Conservation (phyloP, 2,888 invertebrate genomes). For the Drosophila mercatorum region DNA sequence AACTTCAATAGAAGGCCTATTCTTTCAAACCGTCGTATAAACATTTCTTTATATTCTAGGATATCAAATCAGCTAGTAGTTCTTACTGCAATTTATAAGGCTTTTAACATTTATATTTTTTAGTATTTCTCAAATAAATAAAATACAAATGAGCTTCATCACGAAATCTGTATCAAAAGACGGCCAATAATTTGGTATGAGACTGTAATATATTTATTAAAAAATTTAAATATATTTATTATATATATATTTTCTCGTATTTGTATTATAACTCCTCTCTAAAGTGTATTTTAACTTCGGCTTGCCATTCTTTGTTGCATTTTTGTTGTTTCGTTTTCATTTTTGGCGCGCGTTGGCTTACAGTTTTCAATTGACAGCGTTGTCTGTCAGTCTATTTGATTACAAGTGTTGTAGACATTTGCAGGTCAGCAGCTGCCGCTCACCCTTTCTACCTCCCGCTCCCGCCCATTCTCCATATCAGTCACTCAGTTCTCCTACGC, state of each 20-base stretch:
- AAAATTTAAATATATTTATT: background rate
- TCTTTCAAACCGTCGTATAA: no score
- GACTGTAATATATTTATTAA: background rate
- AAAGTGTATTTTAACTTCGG: slow-evolving; percentile 7
- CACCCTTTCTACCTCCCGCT: background rate
- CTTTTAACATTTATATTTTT: no score
- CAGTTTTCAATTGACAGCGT: slow-evolving; percentile 51
- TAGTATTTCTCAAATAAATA: no score
- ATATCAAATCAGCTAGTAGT: no score
- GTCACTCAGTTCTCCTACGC: slow-evolving; percentile 40
- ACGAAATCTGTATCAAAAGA: no score
- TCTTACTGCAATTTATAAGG: no score
- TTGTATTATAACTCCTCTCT: background rate
- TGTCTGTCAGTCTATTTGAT: slow-evolving; percentile 62
- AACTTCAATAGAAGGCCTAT: no score
- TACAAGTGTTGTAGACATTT: slow-evolving; percentile 58
- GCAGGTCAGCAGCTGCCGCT: slow-evolving; percentile 29
- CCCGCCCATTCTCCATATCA: slow-evolving; percentile 45
- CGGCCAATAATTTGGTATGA: no score
- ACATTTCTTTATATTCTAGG: no score
- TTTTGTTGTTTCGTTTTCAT: slow-evolving; percentile 7
- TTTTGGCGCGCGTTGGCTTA: slow-evolving; percentile 17
- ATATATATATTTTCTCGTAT: background rate
- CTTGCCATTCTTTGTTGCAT: background rate
- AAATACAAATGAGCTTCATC: no score